Base-by-base conservation (phyloP, 2,888 invertebrate species). In the Penaeus monodon region DNA sequence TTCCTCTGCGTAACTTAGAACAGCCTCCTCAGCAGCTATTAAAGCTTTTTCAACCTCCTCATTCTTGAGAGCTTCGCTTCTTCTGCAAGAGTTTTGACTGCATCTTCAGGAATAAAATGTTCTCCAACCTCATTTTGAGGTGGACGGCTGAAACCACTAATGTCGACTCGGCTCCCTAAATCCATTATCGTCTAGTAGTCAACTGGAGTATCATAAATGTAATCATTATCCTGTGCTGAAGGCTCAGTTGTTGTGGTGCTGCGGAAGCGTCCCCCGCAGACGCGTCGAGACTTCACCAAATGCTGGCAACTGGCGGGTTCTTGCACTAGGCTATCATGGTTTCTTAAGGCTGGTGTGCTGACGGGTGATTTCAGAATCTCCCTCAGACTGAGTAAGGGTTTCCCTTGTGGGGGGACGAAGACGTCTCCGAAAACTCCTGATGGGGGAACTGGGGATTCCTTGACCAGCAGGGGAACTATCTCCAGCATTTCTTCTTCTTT, bases 161-260 rank as follows among this genome's bases (percentile, higher is more conserved):
- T 2, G 87, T 86, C 14, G 89, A 89, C 57, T 89, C 89, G 14
- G 87, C 89, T 27, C 81, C 87, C 63, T 76, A 66, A 89, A 89
- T 17, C 77, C 84, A 85, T 89, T 89, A 57, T 87, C 78, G 24
- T 89, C 85, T 27, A 89, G n/a, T 10, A 82, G 74, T 85, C 85
- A n/a, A 87, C 33, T 44, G 89, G 87, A 22, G 63, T 81, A 38
- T 89, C 89, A 29, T 85, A 79, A 8, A 70, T 10, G 17, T 79
- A 33, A 33, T 49, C 73, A 10, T n/a, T 79, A n/a, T 81, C 74
- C 20, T 22, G 65, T 22, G 44, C 81, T 10, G 38, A 20, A 49
- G 27, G 57, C 14, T 84, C 80, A 29, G 74, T 64, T 29, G 68
- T 70, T 20, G 70, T 33, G 27, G 83, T 74, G 20, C 74, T 79